These are phyloP conservation scores for Falcunculus frontatus DNA, from an alignment of 2,113 vertebrate genomes.

Conservation along the genomic window DNA sequence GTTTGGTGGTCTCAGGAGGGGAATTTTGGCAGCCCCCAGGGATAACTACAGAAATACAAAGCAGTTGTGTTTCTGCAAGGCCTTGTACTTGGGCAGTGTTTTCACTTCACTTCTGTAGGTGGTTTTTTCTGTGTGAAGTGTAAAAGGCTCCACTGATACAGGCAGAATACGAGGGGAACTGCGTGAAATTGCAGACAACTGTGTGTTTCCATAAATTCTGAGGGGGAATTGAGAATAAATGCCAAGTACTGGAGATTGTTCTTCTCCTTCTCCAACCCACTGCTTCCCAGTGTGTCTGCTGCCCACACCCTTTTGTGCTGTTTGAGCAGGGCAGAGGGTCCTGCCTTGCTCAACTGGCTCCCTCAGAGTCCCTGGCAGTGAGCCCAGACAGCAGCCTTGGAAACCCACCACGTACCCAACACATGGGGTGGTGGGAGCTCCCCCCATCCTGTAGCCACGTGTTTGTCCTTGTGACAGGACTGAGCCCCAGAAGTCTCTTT, in stretches of 20 bases:
- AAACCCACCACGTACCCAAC: background rate
- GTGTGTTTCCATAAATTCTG: background rate
- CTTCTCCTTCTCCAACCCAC: background rate
- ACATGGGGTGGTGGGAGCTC: background rate
- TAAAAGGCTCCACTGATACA: background rate
- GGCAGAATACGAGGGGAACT: accelerated
- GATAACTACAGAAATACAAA: background rate
- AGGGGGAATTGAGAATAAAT: background rate
- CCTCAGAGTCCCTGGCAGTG: background rate
- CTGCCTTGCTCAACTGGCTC: background rate
- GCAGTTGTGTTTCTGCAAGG: background rate
- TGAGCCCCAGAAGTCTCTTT: background rate
- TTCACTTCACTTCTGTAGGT: background rate
- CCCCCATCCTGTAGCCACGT: background rate
- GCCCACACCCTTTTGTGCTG: background rate
- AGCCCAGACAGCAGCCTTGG: background rate
- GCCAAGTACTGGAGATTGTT: background rate
- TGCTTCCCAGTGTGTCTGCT: background rate
- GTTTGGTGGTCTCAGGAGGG: background rate
- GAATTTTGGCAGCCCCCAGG: background rate
- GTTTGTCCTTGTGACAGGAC: background rate
- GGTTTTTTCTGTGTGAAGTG: background rate
- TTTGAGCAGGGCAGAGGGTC: background rate
- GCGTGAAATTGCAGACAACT: background rate
- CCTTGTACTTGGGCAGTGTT: background rate